Base-by-base conservation (phyloP, 1,140 invertebrate genomes). In the Euborellia annulipes region DNA sequence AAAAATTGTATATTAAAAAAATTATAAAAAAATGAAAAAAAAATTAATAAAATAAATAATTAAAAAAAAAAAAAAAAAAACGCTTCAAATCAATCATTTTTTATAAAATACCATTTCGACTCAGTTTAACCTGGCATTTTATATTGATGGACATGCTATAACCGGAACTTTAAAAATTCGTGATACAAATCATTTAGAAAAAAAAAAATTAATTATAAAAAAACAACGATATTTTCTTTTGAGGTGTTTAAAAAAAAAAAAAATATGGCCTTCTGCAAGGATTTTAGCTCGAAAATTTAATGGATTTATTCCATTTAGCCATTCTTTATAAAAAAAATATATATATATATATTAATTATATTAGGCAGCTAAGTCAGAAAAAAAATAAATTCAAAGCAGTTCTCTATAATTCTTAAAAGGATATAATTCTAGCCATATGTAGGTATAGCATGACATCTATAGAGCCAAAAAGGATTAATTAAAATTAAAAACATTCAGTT, bases 151-250 rank as follows among this genome's bases (percentile, higher is more conserved):
- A 45, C 43, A 37, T 45, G 43, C 43, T 45, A 34, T 45, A 45
- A 45, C 43, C 43, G 30, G 30, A 36, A n/a, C 21, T 21, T 30
- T 18, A 16, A 30, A 36, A 49, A 22, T 11, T 41, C 32, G 21
- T 27, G 23, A 27, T 27, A 27, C 4, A 27, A 27, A 27, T 27
- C 23, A 27, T 27, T 27, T 27, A 27, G 23, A 27, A 11, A 39
- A 32, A 40, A 11, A 40, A 20, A 48, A 14, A 13, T 36, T 44
- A 20, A 49, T 13, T 18, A 40, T 17, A 44, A 42, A 45, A 17
- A 44, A 42, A 46, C 41, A 49, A 39, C 41, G 20, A 45, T 49
- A 49, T 41, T 43, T 34, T 36, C 39, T 27, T 27, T 27, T 27
- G 23, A 27, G 23, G 23, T 27, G 23, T 42, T 47, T 38, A 27